Evolutionary conservation across 1,140 invertebrate genomes (phyloP), one percentile per base, ranked within the genome.

Genomic region (Drosophila sp.): DNA sequence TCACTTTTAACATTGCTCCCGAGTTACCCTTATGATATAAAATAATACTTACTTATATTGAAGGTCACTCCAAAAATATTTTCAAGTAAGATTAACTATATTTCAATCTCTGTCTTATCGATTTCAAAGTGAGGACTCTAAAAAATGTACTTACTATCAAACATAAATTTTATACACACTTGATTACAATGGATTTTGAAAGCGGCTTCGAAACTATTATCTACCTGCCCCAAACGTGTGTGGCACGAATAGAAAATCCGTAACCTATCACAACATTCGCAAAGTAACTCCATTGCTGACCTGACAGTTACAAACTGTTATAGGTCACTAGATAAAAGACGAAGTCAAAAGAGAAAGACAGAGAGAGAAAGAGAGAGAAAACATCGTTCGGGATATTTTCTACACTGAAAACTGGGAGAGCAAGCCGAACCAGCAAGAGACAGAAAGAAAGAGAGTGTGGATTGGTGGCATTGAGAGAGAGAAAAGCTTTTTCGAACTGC

Each of bases 241-340:
- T 38, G 38, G 61, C 70, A 62, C 67, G 51, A 54, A 41, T 45
- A 38, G 46, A 62, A 53, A 59, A 48, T 58, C 76, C 83, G 62
- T 62, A 87, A 87, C 82, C 82, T 87, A 87, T 89, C 83, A 87
- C 83, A 87, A 87, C 82, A 89, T 76, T 82, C 64, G 46, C 76
- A 76, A 69, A 77, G 79, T 81, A 82, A 82, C 79, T 81, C 57
- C 58, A 34, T 57, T 72, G 63, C 41, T 77, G 79, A 62, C 69
- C 77, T 69, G 65, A 46, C 71, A 76, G 78, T 87, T 81, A 74
- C 57, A 69, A 62, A 46, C 50, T 62, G 69, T 89, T 79, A 54
- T 87, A 83, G 82, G 82, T 89, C 82, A 87, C 72, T 89, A 70
- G 83, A 75, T 56, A 77, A 89, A 67, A 63, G 7, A 65, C 57